Evolutionary conservation across 2,888 invertebrate genomes (phyloP).

Genomic region (Punctoribates punctum): DNA sequence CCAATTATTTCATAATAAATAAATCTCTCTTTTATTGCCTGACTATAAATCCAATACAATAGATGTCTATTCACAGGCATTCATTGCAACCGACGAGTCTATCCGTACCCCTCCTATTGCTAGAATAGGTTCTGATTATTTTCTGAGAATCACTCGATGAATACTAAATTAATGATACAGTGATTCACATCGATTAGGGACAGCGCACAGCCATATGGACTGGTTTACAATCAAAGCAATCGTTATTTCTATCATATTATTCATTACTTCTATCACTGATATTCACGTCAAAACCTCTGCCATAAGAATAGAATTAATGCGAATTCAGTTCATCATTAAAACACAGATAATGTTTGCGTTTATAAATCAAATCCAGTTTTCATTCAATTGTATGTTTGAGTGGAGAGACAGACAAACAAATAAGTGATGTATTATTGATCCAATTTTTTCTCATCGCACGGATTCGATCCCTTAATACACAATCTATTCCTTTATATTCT

Average conservation of each 20-base stretch:
- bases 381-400: conserved; percentile 12
- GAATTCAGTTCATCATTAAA: too few relatives aligned
- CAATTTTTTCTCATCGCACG: background rate
- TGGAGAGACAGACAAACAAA: background rate
- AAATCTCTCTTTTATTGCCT: conserved; percentile 15
- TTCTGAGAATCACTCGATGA: conserved; percentile 9
- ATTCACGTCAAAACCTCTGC: too few relatives aligned
- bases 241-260: background rate
- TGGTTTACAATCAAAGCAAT: background rate
- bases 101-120: background rate
- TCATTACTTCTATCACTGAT: too few relatives aligned
- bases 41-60: background rate
- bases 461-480: background rate
- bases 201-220: background rate
- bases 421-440: conserved; percentile 31
- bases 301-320: background rate
- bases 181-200: conserved; percentile 26
- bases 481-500: background rate
- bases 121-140: background rate
- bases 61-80: background rate
- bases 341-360: too few relatives aligned
- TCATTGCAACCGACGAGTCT: background rate
- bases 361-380: background rate
- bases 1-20: background rate
- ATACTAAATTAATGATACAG: conserved; percentile 25